Evolutionary conservation across 2,888 invertebrate genomes (phyloP).

Genomic region (Protula sp.): DNA sequence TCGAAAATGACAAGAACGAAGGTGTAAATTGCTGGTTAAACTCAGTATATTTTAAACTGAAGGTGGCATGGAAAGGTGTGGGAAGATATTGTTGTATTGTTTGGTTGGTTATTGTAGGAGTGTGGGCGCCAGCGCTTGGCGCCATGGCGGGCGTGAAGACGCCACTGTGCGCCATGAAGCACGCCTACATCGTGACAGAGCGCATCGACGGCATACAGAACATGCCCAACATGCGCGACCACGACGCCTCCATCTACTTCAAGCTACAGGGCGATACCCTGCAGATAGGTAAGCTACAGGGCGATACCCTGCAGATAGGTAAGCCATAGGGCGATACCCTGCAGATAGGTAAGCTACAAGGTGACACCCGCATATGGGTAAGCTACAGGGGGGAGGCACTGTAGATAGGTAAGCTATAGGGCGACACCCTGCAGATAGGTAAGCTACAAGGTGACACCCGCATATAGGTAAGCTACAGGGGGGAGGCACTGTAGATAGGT

Average conservation of each 20-base stretch:
- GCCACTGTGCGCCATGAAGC: constrained; percentile 78
- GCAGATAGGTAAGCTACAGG: constrained; percentile 59
- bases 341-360: no score
- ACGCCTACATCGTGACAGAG: constrained; percentile 81
- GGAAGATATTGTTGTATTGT: not conserved
- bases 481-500: constrained; percentile 62
- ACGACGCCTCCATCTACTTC: constrained; percentile 76
- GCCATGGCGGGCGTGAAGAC: constrained; percentile 65
- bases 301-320: constrained; percentile 61
- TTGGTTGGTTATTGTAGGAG: constrained; percentile 57
- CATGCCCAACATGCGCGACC: constrained; percentile 79
- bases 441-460: constrained; percentile 63
- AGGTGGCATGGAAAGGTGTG: no score
- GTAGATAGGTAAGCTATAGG: constrained; percentile 64
- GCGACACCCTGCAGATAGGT: constrained; percentile 61
- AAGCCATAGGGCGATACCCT: constrained; percentile 66
- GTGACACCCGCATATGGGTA: no score
- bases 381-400: no score
- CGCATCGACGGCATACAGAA: constrained; percentile 69
- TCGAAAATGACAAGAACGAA: no score
- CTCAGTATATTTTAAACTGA: no score
- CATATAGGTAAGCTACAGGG: constrained; percentile 59
- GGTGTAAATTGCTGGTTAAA: no score
- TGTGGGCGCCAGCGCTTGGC: constrained; percentile 74
- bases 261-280: constrained; percentile 66